phyloP scores from a whole-genome alignment of 2,113 vertebrate species.

The Anser cygnoides region DNA sequence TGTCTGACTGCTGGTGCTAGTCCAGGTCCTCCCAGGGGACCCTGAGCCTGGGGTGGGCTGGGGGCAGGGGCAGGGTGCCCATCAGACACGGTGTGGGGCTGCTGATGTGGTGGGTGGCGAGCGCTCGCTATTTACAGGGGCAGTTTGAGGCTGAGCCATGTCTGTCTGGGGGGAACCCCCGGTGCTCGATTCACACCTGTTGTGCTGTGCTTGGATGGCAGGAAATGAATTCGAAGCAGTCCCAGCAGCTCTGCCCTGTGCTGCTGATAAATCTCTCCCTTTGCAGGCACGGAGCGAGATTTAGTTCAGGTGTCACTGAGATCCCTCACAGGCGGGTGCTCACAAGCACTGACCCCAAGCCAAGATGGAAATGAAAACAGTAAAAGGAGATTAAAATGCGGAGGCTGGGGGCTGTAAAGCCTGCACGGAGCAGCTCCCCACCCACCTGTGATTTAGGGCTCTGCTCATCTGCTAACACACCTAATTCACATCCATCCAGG shows the following conservation, averaged over 20 bases:
- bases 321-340: neutral
- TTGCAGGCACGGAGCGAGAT: neutral
- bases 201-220: neutral
- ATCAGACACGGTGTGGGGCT: fast-evolving
- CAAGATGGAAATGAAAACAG: constrained; percentile 2
- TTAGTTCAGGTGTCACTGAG: neutral
- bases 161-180: neutral
- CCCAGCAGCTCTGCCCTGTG: neutral
- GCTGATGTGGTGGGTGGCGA: neutral
- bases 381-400: neutral
- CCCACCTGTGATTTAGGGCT: neutral
- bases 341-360: neutral
- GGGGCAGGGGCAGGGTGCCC: neutral
- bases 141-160: neutral
- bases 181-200: neutral
- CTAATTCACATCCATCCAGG: neutral
- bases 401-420: neutral
- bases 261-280: neutral
- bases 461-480: neutral
- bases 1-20: neutral
- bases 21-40: fast-evolving
- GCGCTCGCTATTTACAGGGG: too few species aligned
- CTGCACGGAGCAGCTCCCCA: neutral
- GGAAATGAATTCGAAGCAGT: neutral
- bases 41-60: neutral